Conservation (phyloP, 2,113 vertebrate genomes). For the Verasper variegatus region DNA sequence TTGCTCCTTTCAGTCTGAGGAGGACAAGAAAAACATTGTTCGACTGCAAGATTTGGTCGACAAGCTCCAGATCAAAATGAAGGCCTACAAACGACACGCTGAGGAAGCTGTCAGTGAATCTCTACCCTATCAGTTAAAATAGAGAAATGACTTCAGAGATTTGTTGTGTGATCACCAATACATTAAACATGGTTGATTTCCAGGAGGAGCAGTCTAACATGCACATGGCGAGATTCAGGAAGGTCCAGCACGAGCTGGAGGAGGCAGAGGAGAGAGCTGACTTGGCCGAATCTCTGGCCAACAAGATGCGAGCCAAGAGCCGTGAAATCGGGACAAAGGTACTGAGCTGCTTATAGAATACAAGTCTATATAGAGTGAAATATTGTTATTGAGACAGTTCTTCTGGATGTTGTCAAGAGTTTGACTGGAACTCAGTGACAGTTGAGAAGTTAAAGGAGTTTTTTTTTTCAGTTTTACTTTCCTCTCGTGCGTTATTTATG, state of each 20-base stretch:
- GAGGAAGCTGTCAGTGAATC: slow-evolving; percentile 64
- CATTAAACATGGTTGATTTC: background rate
- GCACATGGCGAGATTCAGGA: slow-evolving; percentile 58
- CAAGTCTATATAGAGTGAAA: no score
- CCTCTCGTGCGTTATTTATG: no score
- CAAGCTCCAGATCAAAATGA: slow-evolving; percentile 67
- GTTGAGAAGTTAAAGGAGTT: no score
- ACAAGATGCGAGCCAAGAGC: slow-evolving; percentile 81
- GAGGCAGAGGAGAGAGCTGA: slow-evolving; percentile 65
- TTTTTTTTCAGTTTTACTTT: no score
- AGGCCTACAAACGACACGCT: slow-evolving; percentile 59
- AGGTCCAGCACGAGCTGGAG: slow-evolving; percentile 66
- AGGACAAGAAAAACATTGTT: slow-evolving; percentile 67
- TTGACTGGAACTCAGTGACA: no score
- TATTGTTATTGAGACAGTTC: no score
- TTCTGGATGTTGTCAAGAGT: no score
- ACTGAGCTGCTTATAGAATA: background rate
- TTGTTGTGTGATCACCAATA: background rate
- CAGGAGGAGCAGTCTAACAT: slow-evolving; percentile 69
- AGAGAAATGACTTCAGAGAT: background rate
- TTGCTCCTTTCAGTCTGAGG: slow-evolving; percentile 41
- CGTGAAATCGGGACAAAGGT: slow-evolving; percentile 68
- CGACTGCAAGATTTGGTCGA: slow-evolving; percentile 68
- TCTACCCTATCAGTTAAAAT: background rate
- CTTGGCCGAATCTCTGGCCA: slow-evolving; percentile 79